Evolutionary conservation across 92 coral and sea anemone species (phyloP).

Genomic region (Paragorgia papillata): DNA sequence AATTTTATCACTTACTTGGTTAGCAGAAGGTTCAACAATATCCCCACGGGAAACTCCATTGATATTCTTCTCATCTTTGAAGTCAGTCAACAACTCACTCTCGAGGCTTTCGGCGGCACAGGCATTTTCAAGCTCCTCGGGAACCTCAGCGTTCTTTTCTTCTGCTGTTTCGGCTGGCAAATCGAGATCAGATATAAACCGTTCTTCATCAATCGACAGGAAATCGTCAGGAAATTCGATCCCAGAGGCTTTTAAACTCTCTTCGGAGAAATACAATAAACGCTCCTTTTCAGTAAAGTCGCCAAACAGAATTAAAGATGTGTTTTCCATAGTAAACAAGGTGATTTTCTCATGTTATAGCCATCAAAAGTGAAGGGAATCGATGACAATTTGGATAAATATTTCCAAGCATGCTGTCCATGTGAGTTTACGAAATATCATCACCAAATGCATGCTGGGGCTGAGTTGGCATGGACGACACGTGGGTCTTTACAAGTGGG

Average conservation of each 20-base stretch:
- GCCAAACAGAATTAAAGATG: constrained; percentile 8
- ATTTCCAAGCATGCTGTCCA: constrained; percentile 17
- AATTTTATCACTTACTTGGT: background rate
- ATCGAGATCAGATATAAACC: background rate
- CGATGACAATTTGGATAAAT: too few relatives aligned
- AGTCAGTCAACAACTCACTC: background rate
- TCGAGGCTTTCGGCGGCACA: background rate
- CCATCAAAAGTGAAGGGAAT: background rate
- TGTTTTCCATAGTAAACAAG: background rate
- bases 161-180: background rate
- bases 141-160: background rate
- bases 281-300: constrained; percentile 27
- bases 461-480: background rate
- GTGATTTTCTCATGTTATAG: background rate
- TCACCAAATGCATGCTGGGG: background rate
- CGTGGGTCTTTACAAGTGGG: background rate
- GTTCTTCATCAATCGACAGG: background rate
- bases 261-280: constrained; percentile 4
- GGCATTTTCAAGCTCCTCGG: background rate
- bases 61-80: background rate
- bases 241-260: background rate
- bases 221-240: constrained; percentile 23
- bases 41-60: background rate
- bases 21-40: background rate
- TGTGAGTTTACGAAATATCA: background rate